Conservation (phyloP, 2,113 vertebrate genomes). For the Rhabdomys dilectus region DNA sequence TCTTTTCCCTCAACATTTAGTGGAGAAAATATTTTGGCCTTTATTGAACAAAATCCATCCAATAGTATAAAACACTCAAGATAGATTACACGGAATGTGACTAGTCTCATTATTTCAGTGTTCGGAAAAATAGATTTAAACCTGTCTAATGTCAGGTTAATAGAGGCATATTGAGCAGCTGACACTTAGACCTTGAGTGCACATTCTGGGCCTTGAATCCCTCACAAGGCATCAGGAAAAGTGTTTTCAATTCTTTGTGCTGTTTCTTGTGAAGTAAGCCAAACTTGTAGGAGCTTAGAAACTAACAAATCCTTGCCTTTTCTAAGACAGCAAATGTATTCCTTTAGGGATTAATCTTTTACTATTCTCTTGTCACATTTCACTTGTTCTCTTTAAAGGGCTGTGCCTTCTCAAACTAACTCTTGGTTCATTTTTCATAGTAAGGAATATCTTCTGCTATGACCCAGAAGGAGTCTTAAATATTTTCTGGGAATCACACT, state of each 20-base stretch:
- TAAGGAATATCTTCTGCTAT: background rate
- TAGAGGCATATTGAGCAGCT: background rate
- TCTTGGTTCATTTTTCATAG: background rate
- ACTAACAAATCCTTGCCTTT: background rate
- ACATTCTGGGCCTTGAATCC: background rate
- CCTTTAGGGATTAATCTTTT: conserved; percentile 7
- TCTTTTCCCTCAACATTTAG: background rate
- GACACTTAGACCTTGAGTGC: background rate
- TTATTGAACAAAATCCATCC: conserved; percentile 46
- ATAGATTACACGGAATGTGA: conserved; percentile 11
- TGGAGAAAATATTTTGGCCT: background rate
- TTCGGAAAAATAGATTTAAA: background rate
- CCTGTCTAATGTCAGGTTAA: conserved; percentile 33
- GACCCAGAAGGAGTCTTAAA: background rate
- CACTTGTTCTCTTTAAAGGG: background rate
- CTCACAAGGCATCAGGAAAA: background rate
- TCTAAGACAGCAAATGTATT: background rate
- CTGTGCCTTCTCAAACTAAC: background rate
- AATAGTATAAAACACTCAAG: background rate
- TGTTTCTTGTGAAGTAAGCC: background rate
- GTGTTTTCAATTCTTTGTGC: background rate
- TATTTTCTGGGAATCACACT: background rate
- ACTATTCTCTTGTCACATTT: conserved; percentile 9
- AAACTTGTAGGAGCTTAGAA: background rate
- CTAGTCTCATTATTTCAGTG: conserved; percentile 8